phyloP scores from a whole-genome alignment of 2,888 invertebrate species.

The Scaptomyza tumidula region DNA sequence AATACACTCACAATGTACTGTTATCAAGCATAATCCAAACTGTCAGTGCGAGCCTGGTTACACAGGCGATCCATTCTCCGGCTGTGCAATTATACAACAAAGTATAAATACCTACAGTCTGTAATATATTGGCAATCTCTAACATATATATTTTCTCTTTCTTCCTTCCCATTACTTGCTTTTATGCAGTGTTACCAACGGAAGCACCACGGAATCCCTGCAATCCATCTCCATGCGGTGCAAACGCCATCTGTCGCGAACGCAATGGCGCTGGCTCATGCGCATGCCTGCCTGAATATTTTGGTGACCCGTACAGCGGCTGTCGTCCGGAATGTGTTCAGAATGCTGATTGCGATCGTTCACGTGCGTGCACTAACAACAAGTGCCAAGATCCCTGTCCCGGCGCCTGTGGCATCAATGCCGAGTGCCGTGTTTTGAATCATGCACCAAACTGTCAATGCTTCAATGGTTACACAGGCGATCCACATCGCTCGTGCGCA shows the following conservation, averaged over 20 bases:
- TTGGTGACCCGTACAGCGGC: slow-evolving; percentile 91
- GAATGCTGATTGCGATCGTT: slow-evolving; percentile 90
- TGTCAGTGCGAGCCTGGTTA: slow-evolving; percentile 91
- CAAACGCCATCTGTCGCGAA: slow-evolving; percentile 91
- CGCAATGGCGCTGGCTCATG: slow-evolving; percentile 91
- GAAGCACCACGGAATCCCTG: slow-evolving; percentile 89
- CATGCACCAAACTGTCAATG: slow-evolving; percentile 92
- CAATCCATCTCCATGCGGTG: slow-evolving; percentile 91
- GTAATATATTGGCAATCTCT: neutral
- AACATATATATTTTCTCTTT: slow-evolving; percentile 9
- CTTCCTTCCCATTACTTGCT: neutral
- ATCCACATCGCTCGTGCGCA: slow-evolving; percentile 88
- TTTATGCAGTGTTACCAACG: slow-evolving; percentile 79
- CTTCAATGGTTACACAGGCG: slow-evolving; percentile 89
- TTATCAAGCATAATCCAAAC: slow-evolving; percentile 90
- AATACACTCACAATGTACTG: slow-evolving; percentile 89
- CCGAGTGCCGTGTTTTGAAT: slow-evolving; percentile 90
- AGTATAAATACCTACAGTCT: slow-evolving; percentile 74
- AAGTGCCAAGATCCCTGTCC: slow-evolving; percentile 92
- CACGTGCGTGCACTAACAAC: slow-evolving; percentile 90
- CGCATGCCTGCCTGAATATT: slow-evolving; percentile 89
- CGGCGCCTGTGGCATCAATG: slow-evolving; percentile 91
- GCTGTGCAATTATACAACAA: slow-evolving; percentile 87
- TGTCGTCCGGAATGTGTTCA: slow-evolving; percentile 93
- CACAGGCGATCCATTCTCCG: slow-evolving; percentile 91